phyloP scores from a whole-genome alignment of 2,113 vertebrate species.

The Nannobrachium achirus region DNA sequence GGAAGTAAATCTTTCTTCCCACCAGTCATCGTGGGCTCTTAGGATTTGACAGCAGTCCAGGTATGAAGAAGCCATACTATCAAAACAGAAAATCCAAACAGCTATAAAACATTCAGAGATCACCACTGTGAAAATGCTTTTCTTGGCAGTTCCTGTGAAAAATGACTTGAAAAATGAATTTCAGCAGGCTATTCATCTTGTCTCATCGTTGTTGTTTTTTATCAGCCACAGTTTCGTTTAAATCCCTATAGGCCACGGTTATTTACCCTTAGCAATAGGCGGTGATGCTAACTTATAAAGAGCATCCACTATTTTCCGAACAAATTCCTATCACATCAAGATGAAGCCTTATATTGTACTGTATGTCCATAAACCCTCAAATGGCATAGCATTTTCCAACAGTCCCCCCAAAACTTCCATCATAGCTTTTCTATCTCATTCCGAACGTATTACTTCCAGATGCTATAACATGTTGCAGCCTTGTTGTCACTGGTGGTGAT shows the following conservation, averaged over 20 bases:
- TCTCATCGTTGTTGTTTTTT: constrained; percentile 1
- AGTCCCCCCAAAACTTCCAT: constrained; percentile 46
- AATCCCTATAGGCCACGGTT: constrained; percentile 12
- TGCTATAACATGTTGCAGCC: constrained; percentile 45
- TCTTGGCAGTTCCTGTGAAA: constrained; percentile 57
- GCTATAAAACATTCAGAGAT: constrained; percentile 46
- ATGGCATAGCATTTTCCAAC: constrained; percentile 28
- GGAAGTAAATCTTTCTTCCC: constrained; percentile 39
- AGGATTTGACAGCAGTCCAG: constrained; percentile 63
- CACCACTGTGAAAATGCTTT: constrained; percentile 44
- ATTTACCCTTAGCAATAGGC: background rate
- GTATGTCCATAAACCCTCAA: constrained; percentile 39
- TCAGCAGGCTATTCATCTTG: constrained; percentile 20
- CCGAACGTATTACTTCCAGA: constrained; percentile 61
- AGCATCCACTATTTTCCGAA: constrained; percentile 29
- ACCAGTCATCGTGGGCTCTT: constrained; percentile 23
- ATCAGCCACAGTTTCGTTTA: constrained; percentile 29
- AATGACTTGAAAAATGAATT: constrained; percentile 43
- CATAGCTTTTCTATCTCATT: constrained; percentile 40
- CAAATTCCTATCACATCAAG: constrained; percentile 42
- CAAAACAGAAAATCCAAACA: constrained; percentile 52
- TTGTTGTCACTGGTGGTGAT: constrained; percentile 59
- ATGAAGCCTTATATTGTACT: background rate
- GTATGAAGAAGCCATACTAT: constrained; percentile 62
- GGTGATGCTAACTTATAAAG: background rate